phyloP scores from a whole-genome alignment of 92 coral and sea anemone genomes.

The Micromussa lordhowensis region DNA sequence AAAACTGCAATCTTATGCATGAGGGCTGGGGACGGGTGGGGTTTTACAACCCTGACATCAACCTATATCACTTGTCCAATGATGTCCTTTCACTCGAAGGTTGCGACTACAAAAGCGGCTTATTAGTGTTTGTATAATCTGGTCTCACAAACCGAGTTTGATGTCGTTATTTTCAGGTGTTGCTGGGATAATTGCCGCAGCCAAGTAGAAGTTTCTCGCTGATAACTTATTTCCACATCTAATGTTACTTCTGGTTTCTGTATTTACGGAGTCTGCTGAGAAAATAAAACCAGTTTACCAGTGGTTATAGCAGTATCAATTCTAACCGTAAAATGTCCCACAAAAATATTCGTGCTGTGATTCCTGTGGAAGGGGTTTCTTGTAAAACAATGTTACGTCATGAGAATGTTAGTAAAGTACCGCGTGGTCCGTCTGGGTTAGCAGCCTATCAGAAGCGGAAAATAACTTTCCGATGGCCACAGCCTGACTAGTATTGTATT shows the following conservation, averaged over 20 bases:
- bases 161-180: slow-evolving; percentile 42
- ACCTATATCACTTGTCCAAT: too few relatives aligned
- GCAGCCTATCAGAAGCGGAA: too few relatives aligned
- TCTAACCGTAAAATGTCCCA: not conserved
- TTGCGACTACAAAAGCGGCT: too few relatives aligned
- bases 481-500: too few relatives aligned
- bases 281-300: not conserved
- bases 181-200: slow-evolving; percentile 65
- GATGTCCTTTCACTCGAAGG: too few relatives aligned
- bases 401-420: too few relatives aligned
- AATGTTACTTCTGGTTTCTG: too few relatives aligned
- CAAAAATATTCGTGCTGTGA: not conserved
- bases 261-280: not conserved
- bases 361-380: not conserved
- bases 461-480: too few relatives aligned
- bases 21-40: not conserved
- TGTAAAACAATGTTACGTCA: not conserved
- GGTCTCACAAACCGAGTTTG: not conserved
- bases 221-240: not conserved
- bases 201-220: slow-evolving; percentile 36
- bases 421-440: too few relatives aligned
- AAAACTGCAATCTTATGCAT: not conserved
- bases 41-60: too few relatives aligned
- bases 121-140: not conserved
- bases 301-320: not conserved